A percentile compares a stretch with the other conserved stretches of the same genome.
Evolutionary conservation across 2,113 vertebrate genomes (phyloP).

Genomic region (Psammodynastes pulverulentus): DNA sequence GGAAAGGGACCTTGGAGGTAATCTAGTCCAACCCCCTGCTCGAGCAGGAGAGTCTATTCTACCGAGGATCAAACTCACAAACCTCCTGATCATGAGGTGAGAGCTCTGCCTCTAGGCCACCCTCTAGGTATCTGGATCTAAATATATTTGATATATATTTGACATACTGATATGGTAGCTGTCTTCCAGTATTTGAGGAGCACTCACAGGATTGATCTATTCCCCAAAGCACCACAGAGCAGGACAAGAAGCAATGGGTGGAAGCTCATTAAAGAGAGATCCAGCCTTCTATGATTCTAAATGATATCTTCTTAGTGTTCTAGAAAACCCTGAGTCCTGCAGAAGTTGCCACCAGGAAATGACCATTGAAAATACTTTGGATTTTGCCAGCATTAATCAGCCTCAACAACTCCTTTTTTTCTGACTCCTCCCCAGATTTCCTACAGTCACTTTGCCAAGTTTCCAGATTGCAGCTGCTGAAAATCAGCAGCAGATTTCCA

Average conservation of each 20-base stretch:
- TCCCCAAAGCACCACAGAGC: neutral
- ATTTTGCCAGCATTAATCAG: neutral
- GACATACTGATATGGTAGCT: neutral
- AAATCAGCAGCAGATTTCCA: neutral
- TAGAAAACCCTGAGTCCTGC: neutral
- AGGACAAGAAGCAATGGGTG: neutral
- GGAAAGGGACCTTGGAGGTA: no score
- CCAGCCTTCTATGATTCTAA: neutral
- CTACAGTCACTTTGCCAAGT: neutral
- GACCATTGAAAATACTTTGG: slow-evolving; percentile 2
- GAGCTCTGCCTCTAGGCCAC: no score
- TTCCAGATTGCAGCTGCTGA: neutral
- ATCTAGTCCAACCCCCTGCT: no score
- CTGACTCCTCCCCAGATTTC: neutral
- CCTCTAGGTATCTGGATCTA: neutral
- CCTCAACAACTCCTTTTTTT: neutral
- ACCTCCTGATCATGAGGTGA: no score
- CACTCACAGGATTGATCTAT: neutral
- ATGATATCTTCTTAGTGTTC: neutral
- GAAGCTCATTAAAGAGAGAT: neutral
- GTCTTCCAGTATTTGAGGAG: neutral
- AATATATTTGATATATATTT: neutral
- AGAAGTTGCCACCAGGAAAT: neutral
- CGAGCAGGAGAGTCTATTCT: no score
- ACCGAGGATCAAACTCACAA: no score